Base-by-base conservation (phyloP, 2,797 vertebrate genomes). In the Phataginus tetradactyla region DNA sequence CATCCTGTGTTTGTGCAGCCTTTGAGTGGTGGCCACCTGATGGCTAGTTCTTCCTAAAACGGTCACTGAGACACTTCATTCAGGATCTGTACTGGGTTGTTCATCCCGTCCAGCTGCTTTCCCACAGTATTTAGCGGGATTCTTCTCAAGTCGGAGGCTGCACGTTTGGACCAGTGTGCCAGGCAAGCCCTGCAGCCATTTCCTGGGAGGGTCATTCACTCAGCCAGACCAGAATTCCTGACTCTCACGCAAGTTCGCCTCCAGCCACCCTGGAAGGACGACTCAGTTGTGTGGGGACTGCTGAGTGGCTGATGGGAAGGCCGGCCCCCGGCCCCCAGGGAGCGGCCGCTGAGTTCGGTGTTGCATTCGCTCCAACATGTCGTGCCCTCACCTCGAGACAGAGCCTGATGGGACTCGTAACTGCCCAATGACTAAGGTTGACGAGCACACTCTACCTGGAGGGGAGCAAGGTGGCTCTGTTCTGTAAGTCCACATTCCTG, bases 401-500 rank as follows among this genome's bases (percentile, higher is more conserved):
- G 49, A 80, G 75, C 27, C n/a, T 37, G 42, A 45, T 34, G 49
- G 66, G 55, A 32, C 64, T 9, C 17, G 34, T 29, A 66, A 42
- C 71, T 1, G 6, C 55, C 17, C 4, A 59, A 72, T 89, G 45
- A 84, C 85, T 80, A 77, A 87, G 66, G 79, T 68, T 87, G 90
- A 96, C 66, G 79, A 63, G 29, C 53, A 10, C 34, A 17, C 61
- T 42, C 95, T 84, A 64, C 53, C 91, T 96, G 96, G 83, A 53
- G 42, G 42, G 72, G 3, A 9, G 81, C 23, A 68, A 68, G 53
- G 12, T 4, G 0, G 32, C 32, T 39, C 69, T 74, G 69, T 13
- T 68, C 68, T 51, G 25, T 13, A 29, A 94, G 53, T 51, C 51
- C 59, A 20, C 49, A 2, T 78, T 34, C 64, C 71, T 94, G 86